Conservation (phyloP, 2,113 vertebrate species). For the Epinephelus fuscoguttatus region DNA sequence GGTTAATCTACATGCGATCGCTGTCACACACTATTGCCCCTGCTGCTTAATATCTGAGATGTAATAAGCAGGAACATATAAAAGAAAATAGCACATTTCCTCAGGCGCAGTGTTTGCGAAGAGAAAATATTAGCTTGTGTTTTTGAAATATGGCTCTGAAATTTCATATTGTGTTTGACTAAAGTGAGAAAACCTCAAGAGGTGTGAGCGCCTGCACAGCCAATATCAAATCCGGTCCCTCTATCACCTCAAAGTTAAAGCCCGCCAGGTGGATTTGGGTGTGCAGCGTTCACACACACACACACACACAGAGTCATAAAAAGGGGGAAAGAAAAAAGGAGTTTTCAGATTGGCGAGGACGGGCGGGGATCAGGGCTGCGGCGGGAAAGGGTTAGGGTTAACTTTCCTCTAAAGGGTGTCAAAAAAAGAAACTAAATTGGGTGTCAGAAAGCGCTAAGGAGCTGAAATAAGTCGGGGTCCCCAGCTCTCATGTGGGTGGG, state of each 20-base stretch:
- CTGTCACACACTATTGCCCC: conserved; percentile 30
- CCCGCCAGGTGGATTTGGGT: conserved; percentile 77
- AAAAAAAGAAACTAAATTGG: conserved; percentile 74
- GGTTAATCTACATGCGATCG: conserved; percentile 31
- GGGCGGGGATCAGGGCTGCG: conserved; percentile 55
- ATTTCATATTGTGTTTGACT: conserved; percentile 69
- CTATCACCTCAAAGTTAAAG: conserved; percentile 60
- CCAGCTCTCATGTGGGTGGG: conserved; percentile 81
- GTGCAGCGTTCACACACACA: conserved; percentile 44
- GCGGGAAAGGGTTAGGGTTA: conserved; percentile 61
- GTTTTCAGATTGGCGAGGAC: conserved; percentile 65
- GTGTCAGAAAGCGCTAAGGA: conserved; percentile 78
- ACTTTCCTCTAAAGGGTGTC: conserved; percentile 73
- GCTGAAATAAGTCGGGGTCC: conserved; percentile 51
- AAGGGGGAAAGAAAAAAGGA: conserved; percentile 31
- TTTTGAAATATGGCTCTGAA: conserved; percentile 70
- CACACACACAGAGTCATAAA: conserved; percentile 32
- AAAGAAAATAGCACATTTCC: neutral
- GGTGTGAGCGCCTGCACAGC: conserved; percentile 55
- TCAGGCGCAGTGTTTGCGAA: neutral
- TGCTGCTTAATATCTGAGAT: conserved; percentile 22
- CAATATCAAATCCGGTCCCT: conserved; percentile 64
- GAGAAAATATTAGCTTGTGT: conserved; percentile 53
- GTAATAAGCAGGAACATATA: neutral
- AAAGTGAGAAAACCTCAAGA: conserved; percentile 64